These are phyloP conservation scores for Digitonthophagus gazella DNA, from an alignment of 2,888 invertebrate species.

Conservation along the genomic window DNA sequence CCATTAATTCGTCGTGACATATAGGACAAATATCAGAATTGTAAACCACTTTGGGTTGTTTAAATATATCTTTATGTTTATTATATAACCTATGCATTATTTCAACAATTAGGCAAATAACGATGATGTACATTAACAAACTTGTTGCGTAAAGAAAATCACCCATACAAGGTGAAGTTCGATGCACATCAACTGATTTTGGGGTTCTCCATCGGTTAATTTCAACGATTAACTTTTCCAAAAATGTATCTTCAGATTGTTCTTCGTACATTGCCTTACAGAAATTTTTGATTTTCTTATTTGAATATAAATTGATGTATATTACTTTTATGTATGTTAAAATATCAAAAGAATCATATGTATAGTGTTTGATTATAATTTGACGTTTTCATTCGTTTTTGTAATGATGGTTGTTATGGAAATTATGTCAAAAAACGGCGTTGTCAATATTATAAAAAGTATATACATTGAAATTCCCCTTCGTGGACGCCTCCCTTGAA, in stretches of 20 bases:
- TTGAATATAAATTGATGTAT: neutral
- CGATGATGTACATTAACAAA: neutral
- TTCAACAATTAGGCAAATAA: conserved; percentile 6
- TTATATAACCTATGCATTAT: neutral
- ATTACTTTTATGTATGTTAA: too few relatives aligned
- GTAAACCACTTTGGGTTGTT: conserved; percentile 9
- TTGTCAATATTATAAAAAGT: too few relatives aligned
- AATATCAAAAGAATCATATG: too few relatives aligned
- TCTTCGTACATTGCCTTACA: neutral
- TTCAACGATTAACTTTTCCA: neutral
- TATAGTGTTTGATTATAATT: too few relatives aligned
- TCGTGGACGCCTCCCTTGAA: too few relatives aligned
- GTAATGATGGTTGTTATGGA: too few relatives aligned
- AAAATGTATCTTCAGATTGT: neutral
- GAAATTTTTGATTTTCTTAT: neutral
- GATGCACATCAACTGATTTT: neutral
- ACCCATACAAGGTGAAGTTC: neutral
- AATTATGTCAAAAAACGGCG: too few relatives aligned
- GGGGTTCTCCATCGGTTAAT: neutral
- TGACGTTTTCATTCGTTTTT: neutral
- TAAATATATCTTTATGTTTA: neutral
- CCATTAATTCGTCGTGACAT: conserved; percentile 9
- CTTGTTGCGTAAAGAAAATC: neutral
- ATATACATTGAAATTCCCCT: too few relatives aligned
- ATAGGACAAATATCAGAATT: conserved; percentile 21